phyloP scores from a whole-genome alignment of 2,113 vertebrate species.

The Progne subis region DNA sequence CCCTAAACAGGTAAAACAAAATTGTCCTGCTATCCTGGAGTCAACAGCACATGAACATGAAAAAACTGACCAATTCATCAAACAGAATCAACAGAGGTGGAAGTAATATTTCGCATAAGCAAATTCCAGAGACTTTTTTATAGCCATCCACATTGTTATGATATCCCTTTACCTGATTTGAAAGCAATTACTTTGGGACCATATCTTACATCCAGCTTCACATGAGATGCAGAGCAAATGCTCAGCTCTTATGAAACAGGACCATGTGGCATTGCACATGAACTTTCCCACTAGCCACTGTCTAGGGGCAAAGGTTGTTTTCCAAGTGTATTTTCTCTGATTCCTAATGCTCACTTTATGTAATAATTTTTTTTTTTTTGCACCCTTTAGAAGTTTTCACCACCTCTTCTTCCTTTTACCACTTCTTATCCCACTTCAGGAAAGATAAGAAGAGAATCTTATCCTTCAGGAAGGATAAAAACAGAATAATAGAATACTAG shows the following conservation, averaged over 20 bases:
- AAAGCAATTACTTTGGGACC: background rate
- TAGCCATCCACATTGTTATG: background rate
- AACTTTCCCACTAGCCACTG: too few relatives aligned
- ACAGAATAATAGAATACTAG: background rate
- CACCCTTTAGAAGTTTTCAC: background rate
- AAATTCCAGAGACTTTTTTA: background rate
- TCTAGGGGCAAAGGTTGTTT: background rate
- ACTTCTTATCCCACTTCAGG: background rate
- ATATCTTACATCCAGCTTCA: background rate
- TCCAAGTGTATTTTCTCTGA: background rate
- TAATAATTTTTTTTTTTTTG: background rate
- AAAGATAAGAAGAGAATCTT: background rate
- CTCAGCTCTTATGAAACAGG: background rate
- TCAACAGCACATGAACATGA: background rate
- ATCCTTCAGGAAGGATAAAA: background rate
- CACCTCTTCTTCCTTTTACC: background rate
- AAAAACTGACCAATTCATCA: background rate
- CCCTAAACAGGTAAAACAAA: background rate
- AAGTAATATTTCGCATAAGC: background rate
- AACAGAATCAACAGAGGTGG: background rate
- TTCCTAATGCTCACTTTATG: background rate
- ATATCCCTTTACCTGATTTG: background rate
- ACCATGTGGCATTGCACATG: fast-evolving
- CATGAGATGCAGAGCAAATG: background rate
- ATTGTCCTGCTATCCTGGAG: background rate